These are phyloP conservation scores for Ptilonorhynchus violaceus DNA, from an alignment of 2,113 vertebrate genomes.

Conservation along the genomic window DNA sequence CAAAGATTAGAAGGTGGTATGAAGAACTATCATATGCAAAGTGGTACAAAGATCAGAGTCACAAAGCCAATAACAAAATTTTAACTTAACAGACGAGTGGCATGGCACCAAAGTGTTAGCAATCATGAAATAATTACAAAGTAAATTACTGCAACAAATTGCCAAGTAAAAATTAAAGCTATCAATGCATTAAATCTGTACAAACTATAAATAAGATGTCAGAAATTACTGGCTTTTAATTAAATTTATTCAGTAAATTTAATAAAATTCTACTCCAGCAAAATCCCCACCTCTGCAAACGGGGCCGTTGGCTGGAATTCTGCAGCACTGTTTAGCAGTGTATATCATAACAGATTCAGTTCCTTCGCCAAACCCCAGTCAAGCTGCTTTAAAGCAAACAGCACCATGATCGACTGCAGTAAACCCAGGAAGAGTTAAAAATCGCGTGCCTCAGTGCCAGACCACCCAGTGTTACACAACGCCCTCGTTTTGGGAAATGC, in stretches of 20 bases:
- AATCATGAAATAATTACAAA: slow-evolving; percentile 52
- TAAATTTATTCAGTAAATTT: slow-evolving; percentile 43
- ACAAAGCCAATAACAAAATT: neutral
- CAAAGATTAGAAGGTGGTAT: neutral
- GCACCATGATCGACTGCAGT: neutral
- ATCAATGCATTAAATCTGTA: slow-evolving; percentile 37
- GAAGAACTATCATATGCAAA: neutral
- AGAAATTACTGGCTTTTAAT: slow-evolving; percentile 46
- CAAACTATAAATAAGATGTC: slow-evolving; percentile 9
- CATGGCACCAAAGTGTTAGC: slow-evolving; percentile 1
- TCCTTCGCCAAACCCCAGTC: neutral
- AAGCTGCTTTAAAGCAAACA: neutral
- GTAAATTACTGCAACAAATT: slow-evolving; percentile 59
- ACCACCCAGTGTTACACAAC: slow-evolving; percentile 24
- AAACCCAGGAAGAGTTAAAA: neutral
- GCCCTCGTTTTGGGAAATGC: neutral
- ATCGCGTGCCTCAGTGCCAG: neutral
- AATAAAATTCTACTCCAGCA: slow-evolving; percentile 33
- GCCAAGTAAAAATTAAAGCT: slow-evolving; percentile 43
- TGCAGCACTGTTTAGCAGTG: neutral
- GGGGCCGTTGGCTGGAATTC: neutral
- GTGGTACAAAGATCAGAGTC: neutral
- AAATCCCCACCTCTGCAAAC: slow-evolving; percentile 6
- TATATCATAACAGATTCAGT: slow-evolving; percentile 12
- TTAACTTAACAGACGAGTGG: neutral